Base-by-base conservation (phyloP, 30 jellyfish, hydroid and myxozoan genomes). In the Chrysaora quinquecirrha region DNA sequence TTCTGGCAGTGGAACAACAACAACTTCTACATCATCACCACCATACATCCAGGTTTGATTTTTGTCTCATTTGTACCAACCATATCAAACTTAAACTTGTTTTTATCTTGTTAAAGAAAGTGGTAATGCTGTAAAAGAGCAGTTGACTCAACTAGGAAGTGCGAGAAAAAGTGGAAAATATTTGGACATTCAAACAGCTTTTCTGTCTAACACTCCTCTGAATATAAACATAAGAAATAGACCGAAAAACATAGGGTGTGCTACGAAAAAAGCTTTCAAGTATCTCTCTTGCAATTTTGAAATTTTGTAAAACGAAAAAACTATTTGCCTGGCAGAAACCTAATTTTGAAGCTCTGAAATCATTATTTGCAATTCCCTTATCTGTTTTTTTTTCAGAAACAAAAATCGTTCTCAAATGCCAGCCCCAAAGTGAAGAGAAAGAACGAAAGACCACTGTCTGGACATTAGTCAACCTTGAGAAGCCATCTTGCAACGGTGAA, bases 371-470 rank as follows among this genome's bases (percentile, higher is more conserved):
- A 6, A 58, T 58, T 20, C 6, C 20, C 20, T 4, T 4, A 20
- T 20, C 19, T 31, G 25, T 75, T 16, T 34, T 61, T 80, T 3
- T 33, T 61, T 1, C 63, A 87, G 96, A 87, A 87, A 23, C 96
- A 77, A 49, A 62, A 86, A 1, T 87, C 96, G 16, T 87, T 63
- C 66, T 68, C 92, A 20, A 74, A 64, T 56, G 38, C 80, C 31
- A 84, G 95, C 49, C 96, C 96, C 7, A 87, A 87, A 24, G 34
- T 64, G 47, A 76, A 65, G 47, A 66, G 91, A 66, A 87, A 87
- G 38, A 18, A 75, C 1, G 88, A 77, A 22, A 87, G 96, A 49
- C 96, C 96, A n/a, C 52, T 77, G 54, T 87, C 96, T 30, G 96
- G 96, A 25, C 89, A 87, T 21, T 87, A 78, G 78, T 21, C n/a